These are phyloP conservation scores for Spicauda simplicius DNA, from an alignment of 2,888 invertebrate species.

Conservation along the genomic window DNA sequence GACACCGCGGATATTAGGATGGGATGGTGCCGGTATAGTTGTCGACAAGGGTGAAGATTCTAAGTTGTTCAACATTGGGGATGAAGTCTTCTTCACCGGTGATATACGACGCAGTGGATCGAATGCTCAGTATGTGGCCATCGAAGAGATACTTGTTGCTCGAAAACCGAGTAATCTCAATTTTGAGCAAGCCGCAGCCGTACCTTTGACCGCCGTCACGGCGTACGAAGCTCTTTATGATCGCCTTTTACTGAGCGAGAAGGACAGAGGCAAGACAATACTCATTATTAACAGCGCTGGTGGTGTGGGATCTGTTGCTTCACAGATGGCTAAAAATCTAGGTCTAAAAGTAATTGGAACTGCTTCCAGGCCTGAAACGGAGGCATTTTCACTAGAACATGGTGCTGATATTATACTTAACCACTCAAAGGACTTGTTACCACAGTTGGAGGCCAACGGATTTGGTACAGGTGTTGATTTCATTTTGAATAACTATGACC, in stretches of 20 bases:
- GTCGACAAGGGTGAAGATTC: conserved; percentile 62
- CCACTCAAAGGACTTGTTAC: conserved; percentile 62
- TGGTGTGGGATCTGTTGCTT: conserved; percentile 73
- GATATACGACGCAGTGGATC: conserved; percentile 65
- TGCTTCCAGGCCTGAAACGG: conserved; percentile 66
- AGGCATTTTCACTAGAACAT: conserved; percentile 56
- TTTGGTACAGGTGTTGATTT: conserved; percentile 67
- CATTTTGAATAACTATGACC: conserved; percentile 73
- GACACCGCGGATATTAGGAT: conserved; percentile 66
- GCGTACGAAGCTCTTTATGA: conserved; percentile 71
- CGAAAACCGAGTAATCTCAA: conserved; percentile 66
- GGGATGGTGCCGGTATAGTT: conserved; percentile 72
- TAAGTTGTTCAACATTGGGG: conserved; percentile 62
- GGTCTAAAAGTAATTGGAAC: conserved; percentile 75
- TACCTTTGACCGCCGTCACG: conserved; percentile 70
- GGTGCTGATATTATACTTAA: conserved; percentile 70
- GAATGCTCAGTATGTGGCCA: conserved; percentile 69
- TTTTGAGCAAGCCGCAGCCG: conserved; percentile 75
- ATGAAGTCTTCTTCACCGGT: conserved; percentile 73
- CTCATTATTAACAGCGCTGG: conserved; percentile 75
- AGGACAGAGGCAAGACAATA: conserved; percentile 67
- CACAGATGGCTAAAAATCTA: conserved; percentile 66
- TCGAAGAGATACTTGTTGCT: conserved; percentile 65
- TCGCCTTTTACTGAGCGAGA: conserved; percentile 63
- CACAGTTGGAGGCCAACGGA: conserved; percentile 63